Base-by-base conservation (phyloP, 2,113 vertebrate genomes). In the Ploceus nigricollis region DNA sequence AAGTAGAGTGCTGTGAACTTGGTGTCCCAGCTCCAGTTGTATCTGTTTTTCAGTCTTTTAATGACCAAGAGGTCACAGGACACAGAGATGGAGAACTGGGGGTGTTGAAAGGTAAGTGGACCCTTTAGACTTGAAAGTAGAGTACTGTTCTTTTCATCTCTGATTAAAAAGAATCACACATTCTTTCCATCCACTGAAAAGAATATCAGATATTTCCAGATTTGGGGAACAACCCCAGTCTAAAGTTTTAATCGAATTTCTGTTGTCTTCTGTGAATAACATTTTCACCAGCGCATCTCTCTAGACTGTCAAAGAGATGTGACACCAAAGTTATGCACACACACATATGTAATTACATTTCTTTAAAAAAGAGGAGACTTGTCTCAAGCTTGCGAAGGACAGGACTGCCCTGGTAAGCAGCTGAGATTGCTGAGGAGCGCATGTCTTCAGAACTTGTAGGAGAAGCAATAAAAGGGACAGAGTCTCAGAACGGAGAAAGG, bases 101-200 rank as follows among this genome's bases (percentile, higher is more conserved):
- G 68, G 47, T 86, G 86, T 94, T 96, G 93, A 95, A 96, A 91
- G 82, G 94, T 95, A 83, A 69, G 75, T 61, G 47, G 54, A 66
- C 39, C 10, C 35, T 91, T 90, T 88, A 82, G 73, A 87, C 90
- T 58, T 93, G 90, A 81, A 94, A 92, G 77, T 13, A 39, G 47
- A 81, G 7, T 83, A 7, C 28, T 68, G 28, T 48, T 92, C 28
- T 57, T 95, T 97, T 95, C 5, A 89, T 95, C 64, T 77, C 17
- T 65, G 20, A 60, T 64, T 84, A 23, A 76, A 96, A 91, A 81
- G 73, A 89, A 53, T 35, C 15, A 9, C 42, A n/a, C 7, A 22
- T 60, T 87, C 13, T 31, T 92, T 80, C 33, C 21, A 61, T 84
- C 10, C 17, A 33, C 19, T 48, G 14, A 50, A 87, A 89, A 66